Percentiles rank a stretch among this genome's conserved stretches.
Evolutionary conservation across 1,140 invertebrate species (phyloP).

Genomic region (Chelonus insularis): DNA sequence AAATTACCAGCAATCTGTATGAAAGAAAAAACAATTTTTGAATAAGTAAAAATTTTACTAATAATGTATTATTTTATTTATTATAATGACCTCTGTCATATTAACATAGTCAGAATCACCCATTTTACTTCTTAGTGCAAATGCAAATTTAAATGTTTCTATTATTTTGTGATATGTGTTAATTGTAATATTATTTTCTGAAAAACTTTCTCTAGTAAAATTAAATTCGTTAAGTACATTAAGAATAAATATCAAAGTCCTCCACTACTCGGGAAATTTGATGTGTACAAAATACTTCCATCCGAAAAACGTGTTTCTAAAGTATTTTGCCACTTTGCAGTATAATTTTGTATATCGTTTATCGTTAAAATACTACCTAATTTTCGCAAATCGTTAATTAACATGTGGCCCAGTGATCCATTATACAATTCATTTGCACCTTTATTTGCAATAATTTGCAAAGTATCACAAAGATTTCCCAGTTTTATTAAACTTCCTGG

Average conservation of each 20-base stretch:
- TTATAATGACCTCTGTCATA: conserved; percentile 63
- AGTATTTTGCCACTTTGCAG: conserved; percentile 70
- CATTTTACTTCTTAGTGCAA: conserved; percentile 79
- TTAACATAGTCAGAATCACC: conserved; percentile 79
- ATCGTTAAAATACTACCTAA: conserved; percentile 73
- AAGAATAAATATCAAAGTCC: conserved; percentile 78
- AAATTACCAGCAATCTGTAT: conserved; percentile 62
- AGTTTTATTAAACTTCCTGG: conserved; percentile 70
- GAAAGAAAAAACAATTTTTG: background rate
- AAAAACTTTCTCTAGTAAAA: conserved; percentile 15
- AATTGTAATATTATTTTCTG: conserved; percentile 55
- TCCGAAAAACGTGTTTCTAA: conserved; percentile 62
- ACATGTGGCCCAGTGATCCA: conserved; percentile 69
- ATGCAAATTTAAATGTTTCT: conserved; percentile 93
- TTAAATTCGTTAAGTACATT: conserved; percentile 68
- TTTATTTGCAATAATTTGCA: conserved; percentile 69
- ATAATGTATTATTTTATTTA: background rate
- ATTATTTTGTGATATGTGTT: conserved; percentile 83
- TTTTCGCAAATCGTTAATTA: conserved; percentile 74
- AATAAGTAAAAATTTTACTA: background rate
- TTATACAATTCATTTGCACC: conserved; percentile 79
- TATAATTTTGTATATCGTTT: conserved; percentile 74
- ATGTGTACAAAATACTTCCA: conserved; percentile 69
- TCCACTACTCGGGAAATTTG: conserved; percentile 81
- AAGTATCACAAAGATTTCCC: conserved; percentile 71